Evolutionary conservation across 1,140 invertebrate species (phyloP), one percentile per base, ranked within the genome.

Genomic region (Thaumatotibia leucotreta): DNA sequence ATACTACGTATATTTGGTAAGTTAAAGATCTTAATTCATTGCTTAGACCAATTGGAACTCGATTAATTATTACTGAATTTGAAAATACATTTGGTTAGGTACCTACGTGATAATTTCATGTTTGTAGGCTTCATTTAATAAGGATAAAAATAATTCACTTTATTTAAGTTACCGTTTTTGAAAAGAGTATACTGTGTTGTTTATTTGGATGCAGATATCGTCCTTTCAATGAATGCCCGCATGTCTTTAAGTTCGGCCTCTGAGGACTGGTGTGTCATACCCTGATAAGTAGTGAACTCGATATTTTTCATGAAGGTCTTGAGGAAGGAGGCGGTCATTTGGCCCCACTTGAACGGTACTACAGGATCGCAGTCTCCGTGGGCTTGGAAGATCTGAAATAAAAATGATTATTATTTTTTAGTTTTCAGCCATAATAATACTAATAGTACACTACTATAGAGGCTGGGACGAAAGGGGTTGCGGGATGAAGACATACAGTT

Each of bases 361-460:
- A 99, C 94, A 8, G 97, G 97, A 92, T 99, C 99, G 76, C 94
- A 95, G 78, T 97, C 95, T 11, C 99, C 99, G 91, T 99, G 99
- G 79, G 97, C 98, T 91, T 99, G 97, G 32, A 99, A 92, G 66
- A 99, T 93, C 83, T 97, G 94, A 29, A 86, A 82, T 5, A 68
- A 69, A 58, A 61, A 17, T 24, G 70, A 52, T n/a, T n/a, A 33
- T 31, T 61, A 22, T 32, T 27, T 63, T 45, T 39, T 1, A 39
- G 14, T 1, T 4, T 5, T 17, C n/a, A n/a, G 35, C n/a, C 6
- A 39, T 6, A n/a, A n/a, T n/a, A n/a, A n/a, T n/a, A n/a, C n/a
- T n/a, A n/a, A n/a, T n/a, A n/a, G n/a, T n/a, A n/a, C n/a, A n/a
- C n/a, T n/a, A n/a, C n/a, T n/a, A n/a, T n/a, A n/a, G n/a, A n/a